Evolutionary conservation across 2,888 invertebrate species (phyloP), one percentile per base, ranked within the genome.

Genomic region (Callinectes sapidus): DNA sequence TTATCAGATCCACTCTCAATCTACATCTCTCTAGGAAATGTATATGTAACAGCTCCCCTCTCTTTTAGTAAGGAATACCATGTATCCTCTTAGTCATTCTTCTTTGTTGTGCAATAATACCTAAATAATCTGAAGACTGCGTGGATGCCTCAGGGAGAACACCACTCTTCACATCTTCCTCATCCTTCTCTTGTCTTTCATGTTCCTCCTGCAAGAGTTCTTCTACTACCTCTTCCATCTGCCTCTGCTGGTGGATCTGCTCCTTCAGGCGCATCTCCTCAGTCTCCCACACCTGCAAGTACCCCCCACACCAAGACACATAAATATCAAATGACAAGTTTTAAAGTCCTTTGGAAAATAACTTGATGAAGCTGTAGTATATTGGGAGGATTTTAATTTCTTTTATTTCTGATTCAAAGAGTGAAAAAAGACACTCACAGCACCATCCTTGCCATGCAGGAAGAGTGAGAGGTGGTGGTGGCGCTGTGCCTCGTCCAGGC

Each of bases 71-170:
- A 39, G 39, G 39, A 39, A 39, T 39, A 39, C 39, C 39, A 2
- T 39, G 39, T 39, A 39, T 39, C 39, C 39, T 39, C 5, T 39
- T 39, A n/a, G n/a, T 39, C 2, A 5, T 39, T 39, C 2, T 5
- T 39, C 48, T 48, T 8, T 48, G 48, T 48, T 0, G 8, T n/a
- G 13, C 32, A 35, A 81, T 35, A 35, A 13, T 81, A 81, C 81
- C 81, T 81, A 81, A 81, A 13, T 81, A 81, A 14, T 81, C 81
- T 81, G 81, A 81, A 3, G 81, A 81, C 18, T 35, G 81, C 35
- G 10, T 81, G 35, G 35, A 14, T 81, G 35, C 35, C 13, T 35
- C 35, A 81, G 81, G 81, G 18, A 81, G 16, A 28, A 28, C n/a
- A 13, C 10, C 28, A 28, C 10, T 71, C 8, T 10, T n/a, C 13